Evolutionary conservation across 2,888 invertebrate species (phyloP).

Genomic region (Luperina testacea): DNA sequence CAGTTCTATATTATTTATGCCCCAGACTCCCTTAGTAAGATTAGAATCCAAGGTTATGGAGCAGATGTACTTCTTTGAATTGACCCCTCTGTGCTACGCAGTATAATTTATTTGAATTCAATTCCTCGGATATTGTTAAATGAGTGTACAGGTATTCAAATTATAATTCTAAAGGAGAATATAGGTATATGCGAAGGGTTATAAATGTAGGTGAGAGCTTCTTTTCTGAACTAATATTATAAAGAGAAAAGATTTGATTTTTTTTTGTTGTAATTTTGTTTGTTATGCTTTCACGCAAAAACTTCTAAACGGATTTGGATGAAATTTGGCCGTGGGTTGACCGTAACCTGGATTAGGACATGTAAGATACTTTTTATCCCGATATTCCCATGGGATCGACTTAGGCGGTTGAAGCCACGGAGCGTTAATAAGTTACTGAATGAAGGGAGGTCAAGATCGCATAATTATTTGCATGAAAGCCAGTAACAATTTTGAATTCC

Average conservation of each 20-base stretch:
- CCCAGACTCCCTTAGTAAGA: conserved; percentile 16
- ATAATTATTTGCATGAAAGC: neutral
- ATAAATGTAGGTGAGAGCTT: neutral
- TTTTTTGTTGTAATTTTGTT: too few relatives aligned
- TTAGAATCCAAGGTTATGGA: conserved; percentile 28
- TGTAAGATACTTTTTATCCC: neutral
- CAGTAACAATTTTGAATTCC: neutral
- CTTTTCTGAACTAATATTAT: neutral
- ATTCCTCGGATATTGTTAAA: conserved; percentile 14
- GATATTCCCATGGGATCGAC: neutral
- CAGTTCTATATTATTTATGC: conserved; percentile 10
- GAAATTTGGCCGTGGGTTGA: neutral
- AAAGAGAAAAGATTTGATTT: too few relatives aligned
- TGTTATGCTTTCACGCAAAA: too few relatives aligned
- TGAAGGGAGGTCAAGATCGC: neutral
- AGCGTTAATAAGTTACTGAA: neutral
- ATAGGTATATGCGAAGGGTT: too few relatives aligned
- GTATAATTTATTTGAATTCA: conserved; percentile 28
- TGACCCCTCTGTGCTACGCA: conserved; percentile 3
- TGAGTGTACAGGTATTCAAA: neutral
- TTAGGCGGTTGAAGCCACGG: neutral
- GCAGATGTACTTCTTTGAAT: conserved; percentile 24
- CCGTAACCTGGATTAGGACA: too few relatives aligned
- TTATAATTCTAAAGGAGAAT: neutral
- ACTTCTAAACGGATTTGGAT: neutral